Evolutionary conservation across 2,888 invertebrate genomes (phyloP).

Genomic region (Poecilus cupreus): DNA sequence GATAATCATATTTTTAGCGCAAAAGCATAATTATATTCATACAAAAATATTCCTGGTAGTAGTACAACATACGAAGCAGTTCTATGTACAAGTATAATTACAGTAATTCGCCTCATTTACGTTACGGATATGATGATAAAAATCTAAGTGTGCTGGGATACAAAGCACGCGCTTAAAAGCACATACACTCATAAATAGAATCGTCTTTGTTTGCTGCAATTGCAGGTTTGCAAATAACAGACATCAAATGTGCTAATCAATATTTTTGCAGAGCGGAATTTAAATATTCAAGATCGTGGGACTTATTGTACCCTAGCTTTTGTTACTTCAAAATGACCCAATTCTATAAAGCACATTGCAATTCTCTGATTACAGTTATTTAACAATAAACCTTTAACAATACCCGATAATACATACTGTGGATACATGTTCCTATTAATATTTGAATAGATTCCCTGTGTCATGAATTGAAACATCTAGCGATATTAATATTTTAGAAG

Average conservation of each 20-base stretch:
- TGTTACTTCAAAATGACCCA: slow-evolving; percentile 3
- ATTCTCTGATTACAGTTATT: background rate
- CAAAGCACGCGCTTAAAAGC: background rate
- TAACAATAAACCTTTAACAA: background rate
- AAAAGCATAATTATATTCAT: background rate
- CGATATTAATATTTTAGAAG: slow-evolving; percentile 8
- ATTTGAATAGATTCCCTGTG: background rate
- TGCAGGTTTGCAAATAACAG: slow-evolving; percentile 4
- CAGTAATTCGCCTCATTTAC: slow-evolving; percentile 17
- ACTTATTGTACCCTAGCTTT: background rate
- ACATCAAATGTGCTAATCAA: background rate
- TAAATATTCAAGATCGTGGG: slow-evolving; percentile 24
- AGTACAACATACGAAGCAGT: too few relatives aligned
- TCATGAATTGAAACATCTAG: background rate
- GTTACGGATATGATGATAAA: slow-evolving; percentile 4
- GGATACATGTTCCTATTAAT: background rate
- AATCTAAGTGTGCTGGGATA: background rate
- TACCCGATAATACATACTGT: too few relatives aligned
- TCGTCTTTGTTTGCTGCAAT: background rate
- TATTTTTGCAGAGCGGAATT: background rate
- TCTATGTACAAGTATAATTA: slow-evolving; percentile 13
- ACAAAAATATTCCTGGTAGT: background rate
- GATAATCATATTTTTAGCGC: slow-evolving; percentile 21
- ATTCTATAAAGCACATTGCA: background rate
- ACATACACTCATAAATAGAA: background rate